Base-by-base conservation (phyloP, 2,113 vertebrate species). In the Phalacrocorax brasilianus region DNA sequence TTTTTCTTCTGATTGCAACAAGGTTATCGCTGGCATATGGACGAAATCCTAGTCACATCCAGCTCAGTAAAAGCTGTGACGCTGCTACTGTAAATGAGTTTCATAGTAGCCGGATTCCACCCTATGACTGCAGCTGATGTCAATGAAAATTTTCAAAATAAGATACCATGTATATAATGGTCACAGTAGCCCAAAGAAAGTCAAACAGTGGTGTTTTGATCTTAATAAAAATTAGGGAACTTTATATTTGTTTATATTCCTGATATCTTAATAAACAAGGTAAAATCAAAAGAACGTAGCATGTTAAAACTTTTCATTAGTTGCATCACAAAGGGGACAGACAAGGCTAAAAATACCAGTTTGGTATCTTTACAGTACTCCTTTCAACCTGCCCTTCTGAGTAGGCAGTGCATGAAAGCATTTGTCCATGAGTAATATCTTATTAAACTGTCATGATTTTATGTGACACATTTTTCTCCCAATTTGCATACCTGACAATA, bases 371-470 rank as follows among this genome's bases (percentile, higher is more conserved):
- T 65, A 81, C 45, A 86, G 63, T 86, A 92, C 9, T 56, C 50
- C 42, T 95, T 95, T 92, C 61, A 96, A 47, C 81, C 17, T 94
- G 52, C 32, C 59, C 38, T 91, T 83, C 45, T 30, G 59, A 49
- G n/a, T 4, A 75, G 85, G 67, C 56, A 90, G 49, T 73, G 38
- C 71, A 73, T 67, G 53, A 95, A 95, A 88, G 53, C 83, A 77
- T 96, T 97, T 95, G 72, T 35, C 83, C 80, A 77, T 88, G 70
- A 97, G 28, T 91, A 95, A 91, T 94, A 72, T 45, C 81, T 96
- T 94, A 93, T 94, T 95, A 97, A 97, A 93, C 6, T 35, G 12
- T 92, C 56, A 47, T 91, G 92, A 97, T 96, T 95, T 93, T 91
- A 89, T 71, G 50, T 92, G 92, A 89, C 88, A 93, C n/a, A 70